Conservation (phyloP, 2,888 invertebrate genomes). For the Drosophila anceps region DNA sequence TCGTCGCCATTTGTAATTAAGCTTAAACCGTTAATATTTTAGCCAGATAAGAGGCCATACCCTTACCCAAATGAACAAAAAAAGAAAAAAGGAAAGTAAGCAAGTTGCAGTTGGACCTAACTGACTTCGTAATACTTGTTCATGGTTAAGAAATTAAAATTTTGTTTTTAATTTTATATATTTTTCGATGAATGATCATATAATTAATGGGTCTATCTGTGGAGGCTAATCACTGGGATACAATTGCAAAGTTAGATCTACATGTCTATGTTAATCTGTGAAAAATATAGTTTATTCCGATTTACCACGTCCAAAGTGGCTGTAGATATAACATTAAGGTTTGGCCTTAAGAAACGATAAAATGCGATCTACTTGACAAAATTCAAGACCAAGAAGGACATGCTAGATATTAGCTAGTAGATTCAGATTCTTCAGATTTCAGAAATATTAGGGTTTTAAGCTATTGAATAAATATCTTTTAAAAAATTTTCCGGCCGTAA, state of each 20-base stretch:
- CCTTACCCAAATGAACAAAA: constrained; percentile 4
- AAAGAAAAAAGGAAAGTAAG: neutral
- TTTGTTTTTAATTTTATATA: neutral
- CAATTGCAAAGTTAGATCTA: neutral
- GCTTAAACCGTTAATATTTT: constrained; percentile 81
- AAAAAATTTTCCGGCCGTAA: no score
- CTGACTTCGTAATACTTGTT: neutral
- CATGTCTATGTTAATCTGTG: no score
- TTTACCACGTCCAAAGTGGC: no score
- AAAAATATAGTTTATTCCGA: no score
- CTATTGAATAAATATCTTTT: no score
- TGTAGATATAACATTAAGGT: no score
- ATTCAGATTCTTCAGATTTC: neutral
- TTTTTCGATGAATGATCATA: neutral
- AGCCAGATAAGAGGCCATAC: constrained; percentile 71
- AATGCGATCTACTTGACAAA: neutral
- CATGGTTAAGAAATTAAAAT: neutral
- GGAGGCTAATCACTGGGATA: neutral
- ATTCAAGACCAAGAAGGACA: neutral
- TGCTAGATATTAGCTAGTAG: neutral
- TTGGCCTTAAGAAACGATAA: no score
- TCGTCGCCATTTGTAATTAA: constrained; percentile 79
- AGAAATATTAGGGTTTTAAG: neutral
- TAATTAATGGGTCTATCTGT: neutral
- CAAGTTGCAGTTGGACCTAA: neutral